Evolutionary conservation across 1,140 invertebrate species (phyloP), one percentile per base, ranked within the genome.

Genomic region (Micrasema longulum): DNA sequence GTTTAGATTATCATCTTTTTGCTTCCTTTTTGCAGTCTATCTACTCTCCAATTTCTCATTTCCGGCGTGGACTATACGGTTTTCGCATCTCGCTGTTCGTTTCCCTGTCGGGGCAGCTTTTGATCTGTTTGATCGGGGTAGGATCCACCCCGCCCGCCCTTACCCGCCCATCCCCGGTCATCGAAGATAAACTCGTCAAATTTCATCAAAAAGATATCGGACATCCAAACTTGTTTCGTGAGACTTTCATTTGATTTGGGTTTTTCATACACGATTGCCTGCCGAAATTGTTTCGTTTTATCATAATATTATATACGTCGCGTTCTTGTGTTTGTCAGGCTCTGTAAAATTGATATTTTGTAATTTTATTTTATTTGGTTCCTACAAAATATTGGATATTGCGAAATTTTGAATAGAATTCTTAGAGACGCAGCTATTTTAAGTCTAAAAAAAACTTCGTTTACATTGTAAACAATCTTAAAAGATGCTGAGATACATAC

Each of bases 41-140:
- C 35, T 60, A 60, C 36, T 60, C 55, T 20, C 35, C 55, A 60
- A 60, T 60, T 60, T 60, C 35, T 60, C 55, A 60, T 60, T 60
- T 60, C 55, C 36, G 55, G 6, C 35, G 50, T 26, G 50, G 26
- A 53, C 50, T 53, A 23, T 52, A 20, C 20, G 48, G 48, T 52
- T 52, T 52, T 52, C 48, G 23, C 48, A 52, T 52, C 23, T 53
- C 50, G 22, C 50, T 26, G 50, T 53, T 60, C 55, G 55, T 38
- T 60, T 60, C 31, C 55, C 55, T 22, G 35, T 38, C 55, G 55
- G 55, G 55, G 10, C 12, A 18, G 55, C 31, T 60, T 38, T 60
- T 60, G 55, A 60, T 60, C 35, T 41, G 55, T 22, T 41, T 38
- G 55, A 22, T 41, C 48, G 55, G 55, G 55, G 55, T 20, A 12